phyloP scores from a whole-genome alignment of 2,797 vertebrate genomes.

The Florisuga fusca region DNA sequence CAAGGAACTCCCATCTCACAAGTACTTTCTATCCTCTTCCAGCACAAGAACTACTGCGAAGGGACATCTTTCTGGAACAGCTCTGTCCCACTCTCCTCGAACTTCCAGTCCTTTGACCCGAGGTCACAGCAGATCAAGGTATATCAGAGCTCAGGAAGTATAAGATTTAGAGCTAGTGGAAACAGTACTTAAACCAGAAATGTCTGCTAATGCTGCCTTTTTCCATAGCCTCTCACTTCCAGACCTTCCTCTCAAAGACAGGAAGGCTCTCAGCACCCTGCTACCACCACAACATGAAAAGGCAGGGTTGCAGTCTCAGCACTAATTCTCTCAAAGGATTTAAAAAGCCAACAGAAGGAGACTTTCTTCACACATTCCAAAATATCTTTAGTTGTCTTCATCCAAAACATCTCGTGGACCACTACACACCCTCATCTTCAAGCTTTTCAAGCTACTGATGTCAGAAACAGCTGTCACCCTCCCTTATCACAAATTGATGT shows the following conservation, averaged over 20 bases:
- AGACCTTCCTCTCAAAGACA: background rate
- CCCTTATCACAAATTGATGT: background rate
- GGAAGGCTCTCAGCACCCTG: background rate
- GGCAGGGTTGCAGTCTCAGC: background rate
- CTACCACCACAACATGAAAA: background rate
- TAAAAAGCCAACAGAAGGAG: background rate
- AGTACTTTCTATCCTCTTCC: background rate
- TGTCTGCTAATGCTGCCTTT: background rate
- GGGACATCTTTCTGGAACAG: background rate
- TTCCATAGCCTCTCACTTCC: background rate
- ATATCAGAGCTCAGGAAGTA: background rate
- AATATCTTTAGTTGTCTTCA: background rate
- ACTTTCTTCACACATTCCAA: background rate
- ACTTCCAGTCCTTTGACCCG: background rate
- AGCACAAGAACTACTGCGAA: background rate
- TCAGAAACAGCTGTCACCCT: background rate
- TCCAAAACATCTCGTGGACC: background rate
- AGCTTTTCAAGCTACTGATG: background rate
- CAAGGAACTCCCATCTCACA: background rate
- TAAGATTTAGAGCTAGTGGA: background rate
- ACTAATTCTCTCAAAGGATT: background rate
- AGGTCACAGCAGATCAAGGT: background rate
- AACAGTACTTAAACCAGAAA: background rate
- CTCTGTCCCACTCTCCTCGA: background rate
- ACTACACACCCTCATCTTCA: background rate